Conservation (phyloP, 1,140 invertebrate genomes). For the Pogonomyrmex californicus region DNA sequence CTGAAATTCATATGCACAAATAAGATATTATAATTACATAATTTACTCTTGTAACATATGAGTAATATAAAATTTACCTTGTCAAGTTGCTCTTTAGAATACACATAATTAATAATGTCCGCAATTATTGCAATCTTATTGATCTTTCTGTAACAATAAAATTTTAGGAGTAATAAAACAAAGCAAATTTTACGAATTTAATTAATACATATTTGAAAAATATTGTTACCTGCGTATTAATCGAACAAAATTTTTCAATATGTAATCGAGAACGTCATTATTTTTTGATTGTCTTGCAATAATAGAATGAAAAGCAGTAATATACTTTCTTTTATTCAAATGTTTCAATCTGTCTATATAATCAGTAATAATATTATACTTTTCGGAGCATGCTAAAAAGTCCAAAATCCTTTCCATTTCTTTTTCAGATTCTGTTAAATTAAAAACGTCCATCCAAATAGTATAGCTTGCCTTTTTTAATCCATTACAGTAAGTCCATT, state of each 20-base stretch:
- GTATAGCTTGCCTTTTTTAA: not conserved
- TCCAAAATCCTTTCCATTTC: not conserved
- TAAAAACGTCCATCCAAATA: not conserved
- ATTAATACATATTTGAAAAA: not conserved
- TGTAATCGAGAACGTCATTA: not conserved
- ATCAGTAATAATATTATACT: not conserved
- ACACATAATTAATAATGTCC: too few species aligned
- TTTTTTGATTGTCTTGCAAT: not conserved
- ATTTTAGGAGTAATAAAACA: not conserved
- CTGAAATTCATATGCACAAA: too few species aligned
- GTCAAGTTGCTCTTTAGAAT: too few species aligned
- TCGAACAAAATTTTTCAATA: not conserved
- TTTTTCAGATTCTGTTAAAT: not conserved
- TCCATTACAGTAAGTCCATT: slow-evolving; percentile 16
- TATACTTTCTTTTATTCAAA: not conserved
- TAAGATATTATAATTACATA: too few species aligned
- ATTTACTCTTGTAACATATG: too few species aligned
- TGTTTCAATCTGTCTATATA: not conserved
- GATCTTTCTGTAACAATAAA: too few species aligned
- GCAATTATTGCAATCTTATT: too few species aligned
- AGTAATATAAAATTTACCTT: too few species aligned
- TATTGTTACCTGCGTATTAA: not conserved
- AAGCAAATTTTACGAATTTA: not conserved
- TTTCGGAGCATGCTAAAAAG: not conserved
- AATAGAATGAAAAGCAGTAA: slow-evolving; percentile 15